Evolutionary conservation across 35 echinoderm and acorn worm species (phyloP), one percentile per base, ranked within the genome.

Genomic region (Ophiothrix spiculata): DNA sequence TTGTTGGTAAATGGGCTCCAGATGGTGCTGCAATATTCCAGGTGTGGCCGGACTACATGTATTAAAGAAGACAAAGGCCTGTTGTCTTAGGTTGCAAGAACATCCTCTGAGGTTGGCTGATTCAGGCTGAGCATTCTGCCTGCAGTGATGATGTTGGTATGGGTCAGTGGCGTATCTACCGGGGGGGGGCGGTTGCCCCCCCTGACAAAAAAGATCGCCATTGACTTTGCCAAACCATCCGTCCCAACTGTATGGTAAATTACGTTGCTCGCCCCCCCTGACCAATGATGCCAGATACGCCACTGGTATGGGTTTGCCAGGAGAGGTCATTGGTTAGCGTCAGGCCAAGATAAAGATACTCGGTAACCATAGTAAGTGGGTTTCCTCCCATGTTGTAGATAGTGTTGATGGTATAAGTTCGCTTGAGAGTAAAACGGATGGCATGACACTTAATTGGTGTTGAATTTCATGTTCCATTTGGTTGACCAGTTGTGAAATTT

Each of bases 341-440:
- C n/a, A n/a, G n/a, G n/a, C n/a, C n/a, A n/a, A n/a, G n/a, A n/a
- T n/a, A n/a, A n/a, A n/a, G n/a, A n/a, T n/a, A n/a, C n/a, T n/a
- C n/a, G n/a, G n/a, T n/a, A n/a, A n/a, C n/a, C n/a, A n/a, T n/a
- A 83, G 33, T n/a, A 32, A 90, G 80, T 38, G 37, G 38, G n/a
- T 32, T 36, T 14, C 84, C n/a, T 32, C 76, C 82, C 76, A 90
- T 79, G 21, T 40, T 37, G 0, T 14, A 34, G 81, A 85, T 79
- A 41, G 74, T 81, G 35, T 77, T 84, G 36, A n/a, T 49, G 46
- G 78, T 90, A 31, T 85, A 75, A 36, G 81, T 85, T 12, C 84
- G 25, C n/a, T 41, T 63, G 49, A 88, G 39, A 36, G 78, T 33
- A 31, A 81, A 88, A 31, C 87, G 82, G 39, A 81, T 88, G 0